These are phyloP conservation scores for Drosophila formosana DNA, from an alignment of 2,888 invertebrate genomes.

Conservation along the genomic window DNA sequence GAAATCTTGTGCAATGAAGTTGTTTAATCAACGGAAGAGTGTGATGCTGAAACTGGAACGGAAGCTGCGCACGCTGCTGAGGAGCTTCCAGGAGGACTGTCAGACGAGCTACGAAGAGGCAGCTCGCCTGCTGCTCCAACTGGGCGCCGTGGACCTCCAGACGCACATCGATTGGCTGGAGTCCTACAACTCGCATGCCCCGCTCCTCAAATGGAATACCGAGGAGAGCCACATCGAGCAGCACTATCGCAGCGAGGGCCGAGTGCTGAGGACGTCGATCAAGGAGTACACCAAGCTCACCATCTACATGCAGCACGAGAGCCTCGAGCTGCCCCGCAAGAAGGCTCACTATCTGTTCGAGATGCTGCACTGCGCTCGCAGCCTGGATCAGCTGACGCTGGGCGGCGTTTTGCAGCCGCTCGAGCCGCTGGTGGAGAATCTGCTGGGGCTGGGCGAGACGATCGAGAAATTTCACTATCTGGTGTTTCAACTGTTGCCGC, in stretches of 20 bases:
- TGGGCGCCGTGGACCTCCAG: constrained; percentile 28
- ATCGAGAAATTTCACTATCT: constrained; percentile 45
- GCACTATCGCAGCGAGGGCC: constrained; percentile 27
- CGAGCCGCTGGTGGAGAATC: constrained; percentile 9
- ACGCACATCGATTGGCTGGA: constrained; percentile 40
- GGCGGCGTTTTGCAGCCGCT: background rate
- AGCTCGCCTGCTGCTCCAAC: constrained; percentile 18
- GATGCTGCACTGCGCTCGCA: constrained; percentile 36
- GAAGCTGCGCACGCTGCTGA: constrained; percentile 27
- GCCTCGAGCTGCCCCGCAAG: constrained; percentile 31
- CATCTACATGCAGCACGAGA: constrained; percentile 32
- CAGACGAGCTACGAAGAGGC: constrained; percentile 27
- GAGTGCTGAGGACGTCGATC: constrained; percentile 8
- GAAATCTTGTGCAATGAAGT: constrained; percentile 5
- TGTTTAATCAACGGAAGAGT: constrained; percentile 26
- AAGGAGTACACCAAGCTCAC: constrained; percentile 25
- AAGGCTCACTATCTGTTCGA: constrained; percentile 41
- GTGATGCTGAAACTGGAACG: constrained; percentile 20
- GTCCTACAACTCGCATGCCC: constrained; percentile 35
- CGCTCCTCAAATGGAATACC: constrained; percentile 37
- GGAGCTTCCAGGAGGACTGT: constrained; percentile 39
- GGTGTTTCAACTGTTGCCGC: constrained; percentile 42
- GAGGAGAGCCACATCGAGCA: constrained; percentile 29
- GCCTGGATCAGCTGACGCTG: constrained; percentile 18
- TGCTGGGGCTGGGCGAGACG: constrained; percentile 16